Conservation (phyloP, 2,113 vertebrate species). For the Myotis davidii region DNA sequence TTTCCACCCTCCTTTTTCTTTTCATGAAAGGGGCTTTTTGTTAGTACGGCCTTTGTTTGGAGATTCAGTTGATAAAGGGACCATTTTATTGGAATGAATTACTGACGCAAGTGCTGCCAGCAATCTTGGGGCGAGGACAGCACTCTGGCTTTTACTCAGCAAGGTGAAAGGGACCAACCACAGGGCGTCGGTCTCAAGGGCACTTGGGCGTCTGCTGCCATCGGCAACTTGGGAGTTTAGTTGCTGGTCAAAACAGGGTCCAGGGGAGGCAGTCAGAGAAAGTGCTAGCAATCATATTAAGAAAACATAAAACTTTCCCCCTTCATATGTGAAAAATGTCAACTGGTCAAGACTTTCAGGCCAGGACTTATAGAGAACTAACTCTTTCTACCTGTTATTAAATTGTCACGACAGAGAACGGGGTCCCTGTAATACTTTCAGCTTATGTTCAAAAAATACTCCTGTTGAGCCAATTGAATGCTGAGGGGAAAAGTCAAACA, state of each 20-base stretch:
- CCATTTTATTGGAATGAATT: slow-evolving; percentile 74
- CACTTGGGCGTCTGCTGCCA: slow-evolving; percentile 42
- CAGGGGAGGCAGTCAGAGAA: not conserved
- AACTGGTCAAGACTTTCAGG: not conserved
- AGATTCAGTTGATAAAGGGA: slow-evolving; percentile 70
- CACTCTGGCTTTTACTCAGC: slow-evolving; percentile 45
- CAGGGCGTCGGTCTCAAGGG: slow-evolving; percentile 33
- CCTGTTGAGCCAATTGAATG: not conserved
- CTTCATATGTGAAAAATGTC: not conserved
- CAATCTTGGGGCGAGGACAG: slow-evolving; percentile 3
- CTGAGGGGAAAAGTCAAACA: not conserved
- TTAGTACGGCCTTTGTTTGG: slow-evolving; percentile 66
- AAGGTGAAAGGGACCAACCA: slow-evolving; percentile 64
- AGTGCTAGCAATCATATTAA: not conserved
- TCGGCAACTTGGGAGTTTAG: slow-evolving; percentile 37
- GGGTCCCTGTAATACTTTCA: not conserved
- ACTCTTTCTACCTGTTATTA: not conserved
- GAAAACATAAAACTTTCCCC: not conserved
- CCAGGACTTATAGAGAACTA: not conserved
- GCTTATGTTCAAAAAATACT: not conserved
- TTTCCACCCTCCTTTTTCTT: not conserved
- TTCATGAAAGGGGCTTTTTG: slow-evolving; percentile 76
- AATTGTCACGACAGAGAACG: not conserved
- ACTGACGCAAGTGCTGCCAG: slow-evolving; percentile 66
- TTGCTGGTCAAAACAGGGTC: not conserved